phyloP scores from a whole-genome alignment of 2,888 invertebrate genomes.

The Yponomeuta cagnagella region DNA sequence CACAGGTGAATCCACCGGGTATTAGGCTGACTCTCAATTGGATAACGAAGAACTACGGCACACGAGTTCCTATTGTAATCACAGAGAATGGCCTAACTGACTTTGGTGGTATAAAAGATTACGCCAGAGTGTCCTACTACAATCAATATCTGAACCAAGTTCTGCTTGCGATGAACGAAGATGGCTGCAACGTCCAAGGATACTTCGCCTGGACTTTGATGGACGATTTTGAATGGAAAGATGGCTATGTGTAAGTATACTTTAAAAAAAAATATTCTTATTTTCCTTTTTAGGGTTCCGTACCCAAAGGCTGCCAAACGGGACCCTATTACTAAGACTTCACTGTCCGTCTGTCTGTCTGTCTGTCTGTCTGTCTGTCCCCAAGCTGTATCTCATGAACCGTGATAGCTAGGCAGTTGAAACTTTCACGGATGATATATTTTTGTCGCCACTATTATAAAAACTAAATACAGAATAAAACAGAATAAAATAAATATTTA shows the following conservation, averaged over 20 bases:
- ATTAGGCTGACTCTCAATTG: conserved; percentile 78
- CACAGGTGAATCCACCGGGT: conserved; percentile 77
- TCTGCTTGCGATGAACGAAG: conserved; percentile 51
- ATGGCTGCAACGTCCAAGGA: conserved; percentile 61
- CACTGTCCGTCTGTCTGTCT: no score
- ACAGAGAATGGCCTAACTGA: conserved; percentile 78
- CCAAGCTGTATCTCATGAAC: no score
- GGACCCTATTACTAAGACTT: no score
- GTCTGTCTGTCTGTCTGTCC: no score
- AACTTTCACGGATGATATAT: no score
- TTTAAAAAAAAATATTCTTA: no score
- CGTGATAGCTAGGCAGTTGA: no score
- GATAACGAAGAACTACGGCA: conserved; percentile 77
- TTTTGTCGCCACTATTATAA: no score
- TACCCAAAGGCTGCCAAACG: no score
- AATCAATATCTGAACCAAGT: conserved; percentile 63
- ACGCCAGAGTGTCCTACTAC: conserved; percentile 70
- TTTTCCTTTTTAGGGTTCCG: no score
- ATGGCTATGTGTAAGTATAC: conserved; percentile 61
- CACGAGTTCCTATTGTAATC: conserved; percentile 70
- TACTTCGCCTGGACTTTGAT: conserved; percentile 78
- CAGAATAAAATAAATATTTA: no score
- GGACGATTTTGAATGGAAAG: conserved; percentile 79
- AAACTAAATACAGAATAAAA: no score
- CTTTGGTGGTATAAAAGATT: conserved; percentile 47